These are phyloP conservation scores for Exocentrus adspersus DNA, from an alignment of 2,888 invertebrate genomes.

Conservation along the genomic window DNA sequence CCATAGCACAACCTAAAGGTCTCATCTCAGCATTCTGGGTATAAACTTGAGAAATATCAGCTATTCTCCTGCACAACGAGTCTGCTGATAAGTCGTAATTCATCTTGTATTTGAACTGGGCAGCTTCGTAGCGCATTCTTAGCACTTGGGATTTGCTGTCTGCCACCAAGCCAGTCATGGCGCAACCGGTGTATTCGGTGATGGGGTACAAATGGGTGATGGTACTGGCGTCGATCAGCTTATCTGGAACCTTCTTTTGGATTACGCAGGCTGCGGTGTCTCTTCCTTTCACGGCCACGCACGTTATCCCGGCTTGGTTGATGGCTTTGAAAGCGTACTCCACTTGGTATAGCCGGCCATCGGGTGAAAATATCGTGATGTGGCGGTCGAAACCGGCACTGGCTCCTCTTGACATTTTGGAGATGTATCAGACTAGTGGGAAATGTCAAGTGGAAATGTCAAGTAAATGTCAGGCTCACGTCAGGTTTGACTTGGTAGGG, in stretches of 20 bases:
- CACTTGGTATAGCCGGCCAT: slow-evolving; percentile 99
- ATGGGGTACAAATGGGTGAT: slow-evolving; percentile 93
- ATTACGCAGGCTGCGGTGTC: slow-evolving; percentile 97
- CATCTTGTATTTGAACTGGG: slow-evolving; percentile 96
- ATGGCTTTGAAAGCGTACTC: slow-evolving; percentile 99
- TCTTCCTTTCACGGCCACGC: slow-evolving; percentile 92
- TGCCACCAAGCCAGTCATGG: slow-evolving; percentile 82
- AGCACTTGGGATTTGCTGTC: slow-evolving; percentile 97
- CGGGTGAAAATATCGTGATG: slow-evolving; percentile 99
- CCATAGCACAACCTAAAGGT: slow-evolving; percentile 87
- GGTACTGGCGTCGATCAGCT: slow-evolving; percentile 90
- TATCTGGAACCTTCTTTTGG: slow-evolving; percentile 98
- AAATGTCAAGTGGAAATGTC: no score
- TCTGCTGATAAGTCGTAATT: slow-evolving; percentile 96
- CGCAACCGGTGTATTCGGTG: slow-evolving; percentile 84
- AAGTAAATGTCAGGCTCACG: no score
- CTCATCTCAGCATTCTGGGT: slow-evolving; percentile 99
- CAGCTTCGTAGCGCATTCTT: slow-evolving; percentile 95
- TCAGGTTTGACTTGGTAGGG: no score
- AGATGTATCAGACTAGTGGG: no score
- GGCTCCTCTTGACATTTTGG: slow-evolving; percentile 91
- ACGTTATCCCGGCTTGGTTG: slow-evolving; percentile 97
- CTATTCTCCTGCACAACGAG: slow-evolving; percentile 90
- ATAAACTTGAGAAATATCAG: slow-evolving; percentile 96
- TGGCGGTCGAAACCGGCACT: slow-evolving; percentile 99